Conservation (phyloP, 1,140 invertebrate genomes). For the Drosophila dunni region DNA sequence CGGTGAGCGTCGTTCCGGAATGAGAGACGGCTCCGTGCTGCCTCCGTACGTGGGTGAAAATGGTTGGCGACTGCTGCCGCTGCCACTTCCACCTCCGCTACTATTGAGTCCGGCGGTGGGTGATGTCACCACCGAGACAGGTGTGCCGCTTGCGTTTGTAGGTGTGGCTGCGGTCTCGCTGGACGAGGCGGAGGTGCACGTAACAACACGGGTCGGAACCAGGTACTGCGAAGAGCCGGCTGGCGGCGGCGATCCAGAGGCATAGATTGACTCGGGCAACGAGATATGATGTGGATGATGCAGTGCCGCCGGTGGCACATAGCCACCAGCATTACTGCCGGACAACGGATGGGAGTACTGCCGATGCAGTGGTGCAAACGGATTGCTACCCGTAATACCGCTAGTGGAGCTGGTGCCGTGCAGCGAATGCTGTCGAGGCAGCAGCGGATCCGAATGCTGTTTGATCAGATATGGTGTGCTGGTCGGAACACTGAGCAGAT, state of each 20-base stretch:
- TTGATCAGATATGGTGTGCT: slow-evolving; percentile 86
- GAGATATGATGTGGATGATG: slow-evolving; percentile 83
- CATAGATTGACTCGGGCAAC: slow-evolving; percentile 80
- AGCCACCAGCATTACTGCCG: slow-evolving; percentile 52
- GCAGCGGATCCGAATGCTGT: slow-evolving; percentile 88
- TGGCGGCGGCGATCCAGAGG: slow-evolving; percentile 78
- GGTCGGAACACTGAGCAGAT: slow-evolving; percentile 87
- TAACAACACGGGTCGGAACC: slow-evolving; percentile 69
- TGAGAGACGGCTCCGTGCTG: slow-evolving; percentile 52
- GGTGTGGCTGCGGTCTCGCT: slow-evolving; percentile 65
- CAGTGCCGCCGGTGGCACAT: slow-evolving; percentile 62
- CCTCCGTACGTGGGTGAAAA: slow-evolving; percentile 69
- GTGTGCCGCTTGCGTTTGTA: slow-evolving; percentile 60
- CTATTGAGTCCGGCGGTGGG: slow-evolving; percentile 50
- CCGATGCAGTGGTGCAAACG: slow-evolving; percentile 84
- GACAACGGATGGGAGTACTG: slow-evolving; percentile 85
- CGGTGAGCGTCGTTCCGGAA: slow-evolving; percentile 64
- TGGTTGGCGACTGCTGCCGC: slow-evolving; percentile 43
- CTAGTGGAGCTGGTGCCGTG: slow-evolving; percentile 74
- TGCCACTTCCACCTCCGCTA: slow-evolving; percentile 3
- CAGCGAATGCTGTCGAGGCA: slow-evolving; percentile 86
- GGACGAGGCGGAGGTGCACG: slow-evolving; percentile 57
- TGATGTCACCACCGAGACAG: slow-evolving; percentile 71
- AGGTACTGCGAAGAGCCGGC: slow-evolving; percentile 81
- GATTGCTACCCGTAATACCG: slow-evolving; percentile 80